A percentile compares a stretch with the other conserved stretches of the same genome.
Evolutionary conservation across 1,140 invertebrate species (phyloP).

Genomic region (Cherax quadricarinatus): DNA sequence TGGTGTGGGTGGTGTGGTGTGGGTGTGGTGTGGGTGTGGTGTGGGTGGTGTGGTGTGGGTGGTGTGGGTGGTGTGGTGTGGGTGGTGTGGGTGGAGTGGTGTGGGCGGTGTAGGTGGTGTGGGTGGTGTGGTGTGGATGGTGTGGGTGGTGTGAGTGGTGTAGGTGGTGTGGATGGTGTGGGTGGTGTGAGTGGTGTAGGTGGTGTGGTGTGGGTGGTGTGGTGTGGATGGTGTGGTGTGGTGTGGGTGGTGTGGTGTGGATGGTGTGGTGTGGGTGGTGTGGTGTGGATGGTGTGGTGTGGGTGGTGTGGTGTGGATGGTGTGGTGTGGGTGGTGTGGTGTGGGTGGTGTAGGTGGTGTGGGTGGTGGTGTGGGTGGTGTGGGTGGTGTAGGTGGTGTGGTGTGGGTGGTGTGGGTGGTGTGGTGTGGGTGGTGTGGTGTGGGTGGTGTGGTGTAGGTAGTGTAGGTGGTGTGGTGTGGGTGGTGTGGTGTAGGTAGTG

Average conservation of each 20-base stretch:
- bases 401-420: no score
- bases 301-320: no score
- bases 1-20: background rate
- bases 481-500: background rate
- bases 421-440: background rate
- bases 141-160: background rate
- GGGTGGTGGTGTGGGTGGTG: no score
- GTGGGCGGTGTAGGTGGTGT: background rate
- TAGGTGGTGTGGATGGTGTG: background rate
- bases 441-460: background rate
- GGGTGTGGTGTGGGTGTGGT: background rate
- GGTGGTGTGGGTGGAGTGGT: background rate
- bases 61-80: slow-evolving; percentile 9
- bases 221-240: background rate
- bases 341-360: background rate
- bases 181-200: background rate
- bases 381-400: no score
- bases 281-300: background rate
- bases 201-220: background rate
- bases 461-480: background rate
- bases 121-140: background rate
- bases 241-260: background rate
- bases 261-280: background rate
- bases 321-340: background rate
- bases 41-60: background rate